Base-by-base conservation (phyloP, 2,113 vertebrate species). In the Oenanthe melanoleuca region DNA sequence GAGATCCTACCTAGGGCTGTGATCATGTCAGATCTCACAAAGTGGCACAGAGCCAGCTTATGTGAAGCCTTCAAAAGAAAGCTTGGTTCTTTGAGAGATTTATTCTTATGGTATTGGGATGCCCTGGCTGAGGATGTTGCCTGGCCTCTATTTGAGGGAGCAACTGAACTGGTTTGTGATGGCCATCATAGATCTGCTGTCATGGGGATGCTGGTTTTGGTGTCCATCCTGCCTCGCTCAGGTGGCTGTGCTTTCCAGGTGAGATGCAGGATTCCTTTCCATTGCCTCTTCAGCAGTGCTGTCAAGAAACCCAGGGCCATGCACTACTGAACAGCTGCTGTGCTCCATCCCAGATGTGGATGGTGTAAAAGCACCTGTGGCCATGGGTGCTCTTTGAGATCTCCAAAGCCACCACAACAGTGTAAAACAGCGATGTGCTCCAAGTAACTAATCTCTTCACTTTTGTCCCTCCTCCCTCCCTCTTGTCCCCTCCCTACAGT, bases 401-500 rank as follows among this genome's bases (percentile, higher is more conserved):
- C 63, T 88, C 56, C 71, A 70, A 24, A 93, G 69, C 61, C 55
- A 77, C 53, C 42, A 29, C 37, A 56, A 17, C 56, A 44, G 53
- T 50, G 34, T 66, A 34, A 80, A 80, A 25, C n/a, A 66, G 10
- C 14, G 4, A 29, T 60, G 28, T 80, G n/a, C 69, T 67, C 49
- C 34, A 70, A 21, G 29, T 94, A 89, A 94, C 37, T 80, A 78
- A 93, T 64, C 14, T 89, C 57, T 83, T 60, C 38, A 87, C 23
- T 94, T 93, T 90, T 77, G 79, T 80, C 53, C 22, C 83, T 65
- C 84, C 63, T 93, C 45, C 11, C 52, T 82, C 37, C 45, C 40
- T 26, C 22, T 77, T 55, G 50, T 90, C 49, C 92, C 84, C 28
- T 73, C 65, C 88, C 73, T 45, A 22, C 98, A 99, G 99, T 99